Evolutionary conservation across 2,113 vertebrate species (phyloP), one percentile per base, ranked within the genome.

Genomic region (Mohoua ochrocephala): DNA sequence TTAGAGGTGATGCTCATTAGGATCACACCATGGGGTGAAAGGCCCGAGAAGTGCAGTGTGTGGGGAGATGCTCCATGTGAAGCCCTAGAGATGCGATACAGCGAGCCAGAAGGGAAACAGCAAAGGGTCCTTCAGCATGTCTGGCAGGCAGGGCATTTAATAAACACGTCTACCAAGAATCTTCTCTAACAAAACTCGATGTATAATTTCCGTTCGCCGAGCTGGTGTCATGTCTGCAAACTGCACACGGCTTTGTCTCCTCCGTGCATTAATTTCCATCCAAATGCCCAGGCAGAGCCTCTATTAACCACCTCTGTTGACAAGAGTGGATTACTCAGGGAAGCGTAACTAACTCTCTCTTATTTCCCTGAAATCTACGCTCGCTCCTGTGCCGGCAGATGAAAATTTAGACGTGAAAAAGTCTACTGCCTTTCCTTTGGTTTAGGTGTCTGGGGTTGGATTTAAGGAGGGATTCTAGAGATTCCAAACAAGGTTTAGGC

Each of bases 251-350:
- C 65, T 95, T 90, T 90, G 87, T 77, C 92, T 96, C 68, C 71
- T 92, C 22, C 2, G 31, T 50, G 71, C 90, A 93, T 97, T 93
- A 44, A 93, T 92, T 96, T 94, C 88, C 87, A 96, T 91, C 85
- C 88, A 91, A 91, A 93, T 74, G 79, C 79, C 68, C 85, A 67
- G 79, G 88, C 90, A 92, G 47, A 91, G 68, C 68, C 35, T 63
- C 71, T 86, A 30, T 94, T 93, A 94, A 64, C 82, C 94, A 88
- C 83, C 79, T 67, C 79, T 94, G 95, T 86, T 94, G 88, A 96
- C 90, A 90, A 54, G 71, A 86, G 78, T 42, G 83, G 84, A 80
- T 95, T 95, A 93, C 91, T 90, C 89, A 93, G 42, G 85, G 83
- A 93, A 93, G 87, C 21, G 4, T 86, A 92, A 93, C 94, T 93